Evolutionary conservation across 2,797 vertebrate species (phyloP).

Genomic region (Euthynnus affinis): DNA sequence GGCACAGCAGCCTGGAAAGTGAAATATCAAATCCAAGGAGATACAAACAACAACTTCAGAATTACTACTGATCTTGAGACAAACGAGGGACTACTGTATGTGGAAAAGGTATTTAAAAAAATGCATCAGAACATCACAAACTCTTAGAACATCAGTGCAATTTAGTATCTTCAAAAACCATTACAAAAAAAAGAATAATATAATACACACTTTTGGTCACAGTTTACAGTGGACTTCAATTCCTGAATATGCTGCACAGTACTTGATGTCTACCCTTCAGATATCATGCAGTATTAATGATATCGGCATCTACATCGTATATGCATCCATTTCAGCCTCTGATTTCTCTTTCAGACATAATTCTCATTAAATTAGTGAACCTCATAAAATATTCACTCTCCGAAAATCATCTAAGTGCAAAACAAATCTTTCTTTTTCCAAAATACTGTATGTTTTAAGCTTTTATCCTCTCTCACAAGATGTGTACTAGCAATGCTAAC

Average conservation of each 20-base stretch:
- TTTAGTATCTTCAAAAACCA: too few species aligned
- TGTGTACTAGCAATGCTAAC: not conserved
- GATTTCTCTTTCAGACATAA: not conserved
- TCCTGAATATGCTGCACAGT: too few species aligned
- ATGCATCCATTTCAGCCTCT: not conserved
- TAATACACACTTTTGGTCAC: not conserved
- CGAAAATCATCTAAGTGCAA: too few species aligned
- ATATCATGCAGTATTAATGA: not conserved
- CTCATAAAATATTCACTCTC: not conserved
- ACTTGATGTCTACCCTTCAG: not conserved
- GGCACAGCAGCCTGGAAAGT: slow-evolving; percentile 78
- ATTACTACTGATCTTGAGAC: slow-evolving; percentile 79
- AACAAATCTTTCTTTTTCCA: not conserved
- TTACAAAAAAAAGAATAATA: too few species aligned
- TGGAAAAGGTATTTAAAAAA: slow-evolving; percentile 79
- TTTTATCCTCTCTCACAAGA: not conserved
- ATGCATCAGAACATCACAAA: not conserved
- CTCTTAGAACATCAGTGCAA: too few species aligned
- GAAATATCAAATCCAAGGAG: slow-evolving; percentile 73
- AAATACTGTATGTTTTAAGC: too few species aligned
- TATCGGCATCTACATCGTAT: not conserved
- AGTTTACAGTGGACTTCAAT: not conserved
- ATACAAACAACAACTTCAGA: slow-evolving; percentile 68
- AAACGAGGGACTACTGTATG: slow-evolving; percentile 81
- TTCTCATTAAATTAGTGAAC: not conserved